A percentile compares a stretch with the other conserved stretches of the same genome.
Evolutionary conservation across 92 coral and sea anemone species (phyloP).

Genomic region (Bergia sp.): DNA sequence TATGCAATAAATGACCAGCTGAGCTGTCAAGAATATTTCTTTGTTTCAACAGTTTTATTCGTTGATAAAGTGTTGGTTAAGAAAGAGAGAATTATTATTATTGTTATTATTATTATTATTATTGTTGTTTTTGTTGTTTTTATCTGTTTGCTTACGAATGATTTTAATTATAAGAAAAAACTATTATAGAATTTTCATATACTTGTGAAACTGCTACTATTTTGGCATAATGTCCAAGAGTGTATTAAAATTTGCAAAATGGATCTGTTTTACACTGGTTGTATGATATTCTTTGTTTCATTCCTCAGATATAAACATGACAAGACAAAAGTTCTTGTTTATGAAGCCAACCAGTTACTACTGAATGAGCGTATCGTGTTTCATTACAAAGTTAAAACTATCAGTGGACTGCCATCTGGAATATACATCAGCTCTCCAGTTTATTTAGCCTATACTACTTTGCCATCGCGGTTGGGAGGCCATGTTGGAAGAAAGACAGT

Average conservation of each 20-base stretch:
- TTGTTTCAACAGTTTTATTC: no score
- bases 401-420: conserved; percentile 66
- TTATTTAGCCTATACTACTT: conserved; percentile 65
- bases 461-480: conserved; percentile 62
- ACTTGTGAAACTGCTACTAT: no score
- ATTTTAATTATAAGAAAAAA: no score
- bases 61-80: no score
- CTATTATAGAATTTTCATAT: no score
- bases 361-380: conserved; percentile 46
- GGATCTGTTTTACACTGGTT: background rate
- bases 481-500: conserved; percentile 60
- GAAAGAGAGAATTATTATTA: no score
- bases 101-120: no score
- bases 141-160: no score
- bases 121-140: no score
- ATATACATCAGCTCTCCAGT: conserved; percentile 63
- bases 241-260: background rate
- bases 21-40: no score
- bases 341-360: conserved; percentile 55
- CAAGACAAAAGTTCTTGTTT: conserved; percentile 72
- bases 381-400: conserved; percentile 70
- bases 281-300: background rate
- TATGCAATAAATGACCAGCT: no score
- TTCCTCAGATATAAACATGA: conserved; percentile 63
- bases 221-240: background rate